Conservation (phyloP, 1,140 invertebrate genomes). For the Probaryconus sp. region DNA sequence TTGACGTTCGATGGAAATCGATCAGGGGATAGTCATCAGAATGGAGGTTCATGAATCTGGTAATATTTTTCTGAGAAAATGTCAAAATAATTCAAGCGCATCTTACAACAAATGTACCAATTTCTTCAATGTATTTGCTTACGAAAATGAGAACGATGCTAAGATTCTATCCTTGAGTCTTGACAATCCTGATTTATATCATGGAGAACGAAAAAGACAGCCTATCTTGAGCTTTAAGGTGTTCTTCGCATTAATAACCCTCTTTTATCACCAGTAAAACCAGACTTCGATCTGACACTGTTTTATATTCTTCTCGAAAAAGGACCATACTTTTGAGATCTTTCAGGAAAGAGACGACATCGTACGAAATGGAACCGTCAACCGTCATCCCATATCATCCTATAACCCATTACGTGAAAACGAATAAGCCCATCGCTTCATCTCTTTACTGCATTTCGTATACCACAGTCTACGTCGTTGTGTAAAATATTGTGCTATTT, state of each 20-base stretch:
- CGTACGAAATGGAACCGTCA: constrained; percentile 56
- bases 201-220: constrained; percentile 44
- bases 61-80: not conserved
- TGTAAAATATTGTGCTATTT: constrained; percentile 36
- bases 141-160: constrained; percentile 28
- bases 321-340: constrained; percentile 49
- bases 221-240: constrained; percentile 35
- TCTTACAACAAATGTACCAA: not conserved
- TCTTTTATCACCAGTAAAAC: constrained; percentile 56
- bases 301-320: constrained; percentile 60
- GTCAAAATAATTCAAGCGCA: not conserved
- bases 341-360: constrained; percentile 39
- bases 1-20: no score
- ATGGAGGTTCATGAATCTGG: constrained; percentile 5
- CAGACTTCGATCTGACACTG: constrained; percentile 60
- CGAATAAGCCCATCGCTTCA: constrained; percentile 52
- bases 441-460: constrained; percentile 23
- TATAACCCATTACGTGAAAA: constrained; percentile 56
- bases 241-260: constrained; percentile 54
- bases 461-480: constrained; percentile 21
- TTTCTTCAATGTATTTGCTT: constrained; percentile 17
- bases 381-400: constrained; percentile 54
- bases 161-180: constrained; percentile 31
- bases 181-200: constrained; percentile 60
- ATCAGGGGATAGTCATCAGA: no score